Evolutionary conservation across 2,888 invertebrate species (phyloP).

Genomic region (Hanleya hanleyi): DNA sequence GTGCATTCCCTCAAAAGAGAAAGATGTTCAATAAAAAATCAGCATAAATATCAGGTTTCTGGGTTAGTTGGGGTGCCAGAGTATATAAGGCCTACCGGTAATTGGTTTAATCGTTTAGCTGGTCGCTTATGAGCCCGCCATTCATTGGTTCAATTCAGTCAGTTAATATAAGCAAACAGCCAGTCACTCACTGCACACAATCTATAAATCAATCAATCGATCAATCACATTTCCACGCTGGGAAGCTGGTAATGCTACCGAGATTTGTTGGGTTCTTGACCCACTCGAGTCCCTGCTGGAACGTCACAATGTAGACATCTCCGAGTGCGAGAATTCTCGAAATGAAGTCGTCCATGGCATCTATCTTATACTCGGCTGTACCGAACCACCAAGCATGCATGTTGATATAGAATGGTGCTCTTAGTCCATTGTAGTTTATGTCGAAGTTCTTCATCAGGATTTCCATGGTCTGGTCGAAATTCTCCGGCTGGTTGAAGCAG

Average conservation of each 20-base stretch:
- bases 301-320: conserved; percentile 26
- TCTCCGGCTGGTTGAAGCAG: background rate
- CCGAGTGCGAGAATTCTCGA: conserved; percentile 7
- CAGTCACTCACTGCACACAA: too few relatives aligned
- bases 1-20: too few relatives aligned
- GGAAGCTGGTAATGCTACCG: background rate
- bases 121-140: too few relatives aligned
- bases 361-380: conserved; percentile 76
- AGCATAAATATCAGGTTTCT: too few relatives aligned
- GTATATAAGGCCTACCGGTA: too few relatives aligned
- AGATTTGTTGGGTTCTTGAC: background rate
- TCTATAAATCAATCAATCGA: too few relatives aligned
- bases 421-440: conserved; percentile 78
- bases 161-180: too few relatives aligned
- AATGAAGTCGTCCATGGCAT: conserved; percentile 24
- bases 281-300: conserved; percentile 22
- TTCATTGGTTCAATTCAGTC: too few relatives aligned
- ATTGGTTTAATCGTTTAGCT: too few relatives aligned
- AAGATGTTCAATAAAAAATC: too few relatives aligned
- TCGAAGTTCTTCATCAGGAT: conserved; percentile 84
- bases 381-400: conserved; percentile 86
- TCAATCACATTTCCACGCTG: background rate
- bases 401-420: conserved; percentile 86
- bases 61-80: too few relatives aligned
- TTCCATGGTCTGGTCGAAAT: conserved; percentile 19